Percentiles rank a stretch among this genome's conserved stretches.
Evolutionary conservation across 1,140 invertebrate species (phyloP).

Genomic region (Araneus ventricosus): DNA sequence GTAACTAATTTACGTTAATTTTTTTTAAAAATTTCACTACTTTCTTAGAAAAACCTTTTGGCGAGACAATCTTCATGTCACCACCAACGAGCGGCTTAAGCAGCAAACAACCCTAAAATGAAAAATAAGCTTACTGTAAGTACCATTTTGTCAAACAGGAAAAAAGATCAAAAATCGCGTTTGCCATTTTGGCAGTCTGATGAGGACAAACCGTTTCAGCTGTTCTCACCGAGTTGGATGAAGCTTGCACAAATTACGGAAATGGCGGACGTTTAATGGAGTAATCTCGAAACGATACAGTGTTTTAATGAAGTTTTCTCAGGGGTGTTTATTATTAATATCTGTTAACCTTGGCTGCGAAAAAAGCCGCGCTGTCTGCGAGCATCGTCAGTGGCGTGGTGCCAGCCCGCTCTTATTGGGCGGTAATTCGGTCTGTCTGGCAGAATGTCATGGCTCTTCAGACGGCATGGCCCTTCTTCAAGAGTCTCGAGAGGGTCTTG

Average conservation of each 20-base stretch:
- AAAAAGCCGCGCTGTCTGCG: background rate
- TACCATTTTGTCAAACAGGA: no score
- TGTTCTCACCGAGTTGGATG: background rate
- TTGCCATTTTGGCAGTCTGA: background rate
- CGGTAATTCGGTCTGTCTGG: slow-evolving; percentile 8
- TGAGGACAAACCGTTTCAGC: background rate
- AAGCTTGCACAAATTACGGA: background rate
- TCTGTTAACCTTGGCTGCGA: background rate
- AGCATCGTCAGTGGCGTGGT: background rate
- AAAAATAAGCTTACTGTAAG: background rate
- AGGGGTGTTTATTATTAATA: background rate
- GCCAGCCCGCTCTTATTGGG: background rate
- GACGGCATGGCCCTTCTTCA: background rate
- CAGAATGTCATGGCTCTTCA: background rate
- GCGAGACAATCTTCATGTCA: no score
- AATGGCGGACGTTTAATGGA: background rate
- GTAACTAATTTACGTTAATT: no score
- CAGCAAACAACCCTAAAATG: background rate
- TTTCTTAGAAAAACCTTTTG: no score
- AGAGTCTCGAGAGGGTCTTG: background rate
- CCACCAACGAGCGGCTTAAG: no score
- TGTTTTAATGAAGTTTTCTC: background rate
- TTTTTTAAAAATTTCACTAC: no score
- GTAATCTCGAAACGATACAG: background rate
- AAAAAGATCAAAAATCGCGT: background rate